Evolutionary conservation across 2,888 invertebrate species (phyloP).

Genomic region (Congeria kusceri): DNA sequence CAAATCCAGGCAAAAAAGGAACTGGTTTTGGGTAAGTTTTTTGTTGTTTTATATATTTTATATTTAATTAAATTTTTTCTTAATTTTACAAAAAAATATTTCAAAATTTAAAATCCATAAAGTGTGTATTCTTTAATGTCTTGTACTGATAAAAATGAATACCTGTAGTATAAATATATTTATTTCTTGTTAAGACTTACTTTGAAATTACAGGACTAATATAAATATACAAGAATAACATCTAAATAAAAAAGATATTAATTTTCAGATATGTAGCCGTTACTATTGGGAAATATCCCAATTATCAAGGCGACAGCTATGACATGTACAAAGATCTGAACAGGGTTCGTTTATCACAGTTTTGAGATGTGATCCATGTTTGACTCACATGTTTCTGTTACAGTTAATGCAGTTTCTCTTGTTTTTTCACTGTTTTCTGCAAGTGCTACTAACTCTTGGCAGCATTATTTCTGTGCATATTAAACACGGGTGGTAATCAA

Average conservation of each 20-base stretch:
- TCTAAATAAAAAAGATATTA: neutral
- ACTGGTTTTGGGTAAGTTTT: constrained; percentile 85
- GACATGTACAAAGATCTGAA: constrained; percentile 78
- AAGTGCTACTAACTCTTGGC: too few relatives aligned
- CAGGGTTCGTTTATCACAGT: constrained; percentile 76
- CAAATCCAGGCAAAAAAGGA: constrained; percentile 84
- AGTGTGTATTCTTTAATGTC: neutral
- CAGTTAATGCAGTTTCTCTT: too few relatives aligned
- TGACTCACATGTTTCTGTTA: too few relatives aligned
- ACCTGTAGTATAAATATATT: neutral
- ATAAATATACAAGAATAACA: neutral
- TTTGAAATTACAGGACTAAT: neutral
- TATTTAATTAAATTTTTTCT: neutral
- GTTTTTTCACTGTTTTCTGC: too few relatives aligned
- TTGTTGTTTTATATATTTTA: neutral
- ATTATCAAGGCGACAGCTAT: constrained; percentile 82
- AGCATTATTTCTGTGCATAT: too few relatives aligned
- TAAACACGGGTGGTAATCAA: too few relatives aligned
- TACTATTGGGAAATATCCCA: constrained; percentile 83
- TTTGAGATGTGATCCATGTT: too few relatives aligned
- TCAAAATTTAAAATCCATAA: neutral
- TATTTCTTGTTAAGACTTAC: too few relatives aligned
- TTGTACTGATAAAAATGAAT: neutral
- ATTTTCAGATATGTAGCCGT: constrained; percentile 82
- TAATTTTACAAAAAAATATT: neutral